Conservation (phyloP, 37 sponge, comb jelly and placozoan species). For the Halichondria panicea region DNA sequence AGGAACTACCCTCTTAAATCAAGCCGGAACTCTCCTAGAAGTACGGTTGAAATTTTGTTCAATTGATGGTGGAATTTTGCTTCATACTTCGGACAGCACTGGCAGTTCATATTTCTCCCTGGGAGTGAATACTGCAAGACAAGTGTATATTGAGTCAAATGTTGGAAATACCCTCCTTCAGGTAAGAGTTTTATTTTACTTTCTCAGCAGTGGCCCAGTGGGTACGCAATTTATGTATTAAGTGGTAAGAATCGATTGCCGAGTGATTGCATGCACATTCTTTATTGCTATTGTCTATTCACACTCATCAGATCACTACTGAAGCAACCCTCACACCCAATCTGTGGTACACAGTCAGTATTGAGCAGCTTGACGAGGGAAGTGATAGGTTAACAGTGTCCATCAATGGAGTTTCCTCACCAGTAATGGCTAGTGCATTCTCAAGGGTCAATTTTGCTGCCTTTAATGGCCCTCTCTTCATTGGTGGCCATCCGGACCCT, state of each 20-base stretch:
- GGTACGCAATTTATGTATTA: too few relatives aligned
- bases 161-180: neutral
- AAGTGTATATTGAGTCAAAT: constrained; percentile 12
- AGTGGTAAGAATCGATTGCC: too few relatives aligned
- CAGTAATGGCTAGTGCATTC: neutral
- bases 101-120: constrained; percentile 37
- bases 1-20: neutral
- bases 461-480: constrained; percentile 51
- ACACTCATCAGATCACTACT: neutral
- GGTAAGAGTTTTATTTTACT: too few relatives aligned
- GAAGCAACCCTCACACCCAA: constrained; percentile 6
- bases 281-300: neutral
- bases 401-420: constrained; percentile 24
- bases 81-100: neutral
- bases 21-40: constrained; percentile 5
- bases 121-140: constrained; percentile 10
- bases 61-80: constrained; percentile 30
- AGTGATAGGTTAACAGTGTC: constrained; percentile 6
- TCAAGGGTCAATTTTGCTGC: constrained; percentile 17
- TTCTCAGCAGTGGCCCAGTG: too few relatives aligned
- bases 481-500: constrained; percentile 59
- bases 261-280: too few relatives aligned
- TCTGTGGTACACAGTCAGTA: constrained; percentile 46
- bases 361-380: constrained; percentile 28
- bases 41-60: constrained; percentile 31